phyloP scores from a whole-genome alignment of 2,888 invertebrate species.

The Noctua pronuba region DNA sequence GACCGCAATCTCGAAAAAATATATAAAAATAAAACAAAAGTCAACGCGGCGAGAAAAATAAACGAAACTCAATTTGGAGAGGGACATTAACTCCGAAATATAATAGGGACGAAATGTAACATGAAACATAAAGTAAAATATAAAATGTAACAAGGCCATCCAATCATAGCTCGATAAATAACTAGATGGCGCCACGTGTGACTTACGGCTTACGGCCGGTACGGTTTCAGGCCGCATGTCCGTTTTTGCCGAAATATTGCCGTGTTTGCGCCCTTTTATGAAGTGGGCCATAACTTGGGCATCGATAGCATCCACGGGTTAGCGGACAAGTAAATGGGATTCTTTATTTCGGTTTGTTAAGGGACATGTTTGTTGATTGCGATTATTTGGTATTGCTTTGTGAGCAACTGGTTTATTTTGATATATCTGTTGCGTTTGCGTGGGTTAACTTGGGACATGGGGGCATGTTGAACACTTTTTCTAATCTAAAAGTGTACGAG shows the following conservation, averaged over 20 bases:
- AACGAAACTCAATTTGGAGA: constrained; percentile 63
- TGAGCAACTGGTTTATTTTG: constrained; percentile 35
- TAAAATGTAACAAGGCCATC: constrained; percentile 66
- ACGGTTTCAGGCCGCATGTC: constrained; percentile 27
- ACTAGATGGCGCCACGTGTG: constrained; percentile 64
- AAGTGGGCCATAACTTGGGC: constrained; percentile 50
- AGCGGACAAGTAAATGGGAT: constrained; percentile 26
- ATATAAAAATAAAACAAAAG: constrained; percentile 52
- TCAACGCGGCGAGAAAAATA: constrained; percentile 58
- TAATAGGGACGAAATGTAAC: constrained; percentile 61
- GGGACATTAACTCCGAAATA: constrained; percentile 61
- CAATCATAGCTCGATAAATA: constrained; percentile 75
- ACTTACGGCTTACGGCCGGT: constrained; percentile 58
- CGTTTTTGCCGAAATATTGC: constrained; percentile 47
- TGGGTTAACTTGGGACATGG: neutral
- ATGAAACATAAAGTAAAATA: constrained; percentile 68
- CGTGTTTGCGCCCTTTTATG: constrained; percentile 58
- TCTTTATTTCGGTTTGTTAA: constrained; percentile 39
- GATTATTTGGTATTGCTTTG: constrained; percentile 17
- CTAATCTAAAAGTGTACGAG: too few relatives aligned
- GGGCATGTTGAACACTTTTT: neutral
- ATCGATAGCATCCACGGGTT: constrained; percentile 57
- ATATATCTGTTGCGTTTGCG: neutral
- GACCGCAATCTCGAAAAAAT: constrained; percentile 43
- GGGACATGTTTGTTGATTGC: constrained; percentile 34